Evolutionary conservation across 2,797 vertebrate species (phyloP), one percentile per base, ranked within the genome.

Genomic region (Eulemur rubriventer): DNA sequence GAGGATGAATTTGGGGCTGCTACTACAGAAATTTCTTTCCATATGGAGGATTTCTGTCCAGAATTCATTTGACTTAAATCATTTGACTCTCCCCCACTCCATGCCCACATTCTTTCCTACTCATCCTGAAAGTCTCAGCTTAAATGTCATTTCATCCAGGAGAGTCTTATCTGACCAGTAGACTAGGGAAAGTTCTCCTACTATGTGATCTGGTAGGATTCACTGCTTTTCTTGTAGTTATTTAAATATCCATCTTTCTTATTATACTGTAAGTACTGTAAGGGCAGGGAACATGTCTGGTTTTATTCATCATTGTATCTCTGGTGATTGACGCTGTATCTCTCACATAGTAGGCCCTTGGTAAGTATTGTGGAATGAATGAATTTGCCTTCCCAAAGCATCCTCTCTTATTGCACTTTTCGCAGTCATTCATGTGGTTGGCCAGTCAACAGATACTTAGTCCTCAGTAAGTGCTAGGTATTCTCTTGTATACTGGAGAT

Each of bases 221-320:
- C 30, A 81, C 30, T 85, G 22, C 52, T 90, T 93, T 82, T 76
- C 22, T 61, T 81, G 13, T 59, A 87, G 80, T 50, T 72, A 78
- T 92, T 84, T 94, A 88, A 96, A 95, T 83, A 35, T 83, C 22
- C 76, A 28, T 67, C 8, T 72, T 95, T 85, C 28, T 95, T 92
- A 33, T 82, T 69, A 78, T 61, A 88, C 7, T 52, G 1, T 90
- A 87, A 94, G 26, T 67, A 48, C 28, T 65, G 4, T 75, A 82
- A 94, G 13, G 35, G 6, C n/a, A 84, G 73, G 26, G 50, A 89
- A 87, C 20, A 78, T 46, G 59, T 57, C 48, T 90, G 38, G 22
- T 46, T 87, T 93, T 91, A 87, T 30, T 38, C 57, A 57, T 78
- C 78, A 46, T 70, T 94, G 38, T 93, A 73, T 92, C 38, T 92